Conservation (phyloP, 53 echinoderm and acorn worm genomes). For the Glandiceps talaboti region DNA sequence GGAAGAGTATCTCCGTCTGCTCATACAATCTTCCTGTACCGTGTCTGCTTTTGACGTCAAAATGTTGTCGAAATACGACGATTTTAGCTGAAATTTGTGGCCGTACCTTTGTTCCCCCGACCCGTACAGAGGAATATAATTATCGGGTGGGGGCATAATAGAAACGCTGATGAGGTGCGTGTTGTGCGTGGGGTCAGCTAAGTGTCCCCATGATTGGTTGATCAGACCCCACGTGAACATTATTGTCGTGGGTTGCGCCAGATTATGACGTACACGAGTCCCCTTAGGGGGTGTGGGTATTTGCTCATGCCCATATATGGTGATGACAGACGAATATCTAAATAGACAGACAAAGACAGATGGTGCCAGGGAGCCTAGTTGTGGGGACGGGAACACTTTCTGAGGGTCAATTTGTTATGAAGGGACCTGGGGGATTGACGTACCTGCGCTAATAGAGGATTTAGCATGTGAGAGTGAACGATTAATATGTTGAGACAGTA, state of each 20-base stretch:
- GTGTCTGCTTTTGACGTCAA: too few relatives aligned
- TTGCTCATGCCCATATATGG: not conserved
- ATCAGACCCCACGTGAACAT: constrained; percentile 1
- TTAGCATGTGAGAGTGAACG: too few relatives aligned
- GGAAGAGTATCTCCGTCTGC: not conserved
- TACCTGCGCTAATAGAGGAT: too few relatives aligned
- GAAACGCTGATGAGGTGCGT: not conserved
- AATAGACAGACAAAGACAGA: not conserved
- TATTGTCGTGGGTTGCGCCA: not conserved
- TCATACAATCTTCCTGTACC: not conserved
- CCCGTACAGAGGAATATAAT: not conserved
- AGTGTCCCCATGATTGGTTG: not conserved
- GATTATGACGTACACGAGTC: not conserved
- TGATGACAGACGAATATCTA: not conserved
- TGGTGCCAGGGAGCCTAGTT: not conserved
- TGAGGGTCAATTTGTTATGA: not conserved
- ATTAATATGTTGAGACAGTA: too few relatives aligned
- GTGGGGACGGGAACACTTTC: not conserved
- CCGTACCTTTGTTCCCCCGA: not conserved
- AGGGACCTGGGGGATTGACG: too few relatives aligned
- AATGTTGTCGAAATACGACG: not conserved
- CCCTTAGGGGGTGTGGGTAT: constrained; percentile 1
- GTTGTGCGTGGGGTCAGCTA: not conserved
- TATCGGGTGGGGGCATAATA: not conserved
- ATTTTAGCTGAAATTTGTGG: not conserved